Evolutionary conservation across 2,113 vertebrate genomes (phyloP).

Genomic region (Xyrauchen texanus): DNA sequence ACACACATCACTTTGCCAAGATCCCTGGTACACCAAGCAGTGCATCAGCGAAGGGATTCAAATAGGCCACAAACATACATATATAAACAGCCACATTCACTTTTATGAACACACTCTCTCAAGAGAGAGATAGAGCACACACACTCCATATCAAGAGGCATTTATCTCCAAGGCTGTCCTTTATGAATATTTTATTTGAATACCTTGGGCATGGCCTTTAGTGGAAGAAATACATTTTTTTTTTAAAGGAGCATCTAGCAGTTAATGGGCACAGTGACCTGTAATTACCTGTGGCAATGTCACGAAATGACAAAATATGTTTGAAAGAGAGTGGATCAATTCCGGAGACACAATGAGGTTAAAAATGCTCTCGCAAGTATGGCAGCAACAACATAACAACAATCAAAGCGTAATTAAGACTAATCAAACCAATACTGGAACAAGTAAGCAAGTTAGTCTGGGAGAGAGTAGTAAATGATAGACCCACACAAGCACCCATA

Average conservation of each 20-base stretch:
- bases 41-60: not conserved
- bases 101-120: not conserved
- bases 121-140: not conserved
- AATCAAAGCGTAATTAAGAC: too few species aligned
- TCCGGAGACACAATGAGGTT: too few species aligned
- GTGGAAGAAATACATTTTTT: not conserved
- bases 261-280: conserved; percentile 26
- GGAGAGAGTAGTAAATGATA: too few species aligned
- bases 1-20: not conserved
- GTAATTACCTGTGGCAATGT: conserved; percentile 18
- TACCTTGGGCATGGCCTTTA: not conserved
- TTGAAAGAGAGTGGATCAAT: too few species aligned
- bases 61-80: not conserved
- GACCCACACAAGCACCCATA: too few species aligned
- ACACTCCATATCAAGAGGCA: not conserved
- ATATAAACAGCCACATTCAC: not conserved
- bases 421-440: too few species aligned
- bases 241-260: conserved; percentile 13
- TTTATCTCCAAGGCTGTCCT: conserved; percentile 20
- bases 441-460: too few species aligned
- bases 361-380: too few species aligned
- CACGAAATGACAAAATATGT: conserved; percentile 15
- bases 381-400: too few species aligned
- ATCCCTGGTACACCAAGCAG: not conserved
- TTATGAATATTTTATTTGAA: conserved; percentile 34